These are phyloP conservation scores for Scaeva pyrastri DNA, from an alignment of 2,888 invertebrate genomes.

Conservation along the genomic window DNA sequence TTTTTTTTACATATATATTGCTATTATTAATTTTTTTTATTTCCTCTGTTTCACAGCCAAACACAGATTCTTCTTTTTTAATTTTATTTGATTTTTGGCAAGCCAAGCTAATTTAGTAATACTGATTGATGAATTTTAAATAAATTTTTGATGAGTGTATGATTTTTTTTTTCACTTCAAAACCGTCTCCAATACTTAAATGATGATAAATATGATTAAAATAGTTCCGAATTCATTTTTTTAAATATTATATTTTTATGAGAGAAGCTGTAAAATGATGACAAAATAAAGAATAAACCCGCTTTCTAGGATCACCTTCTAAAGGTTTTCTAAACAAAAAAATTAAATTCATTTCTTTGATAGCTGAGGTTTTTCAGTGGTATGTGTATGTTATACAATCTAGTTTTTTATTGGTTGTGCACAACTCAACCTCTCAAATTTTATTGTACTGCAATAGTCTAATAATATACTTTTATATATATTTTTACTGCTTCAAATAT, in stretches of 20 bases:
- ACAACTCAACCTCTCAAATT: too few relatives aligned
- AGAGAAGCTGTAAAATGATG: background rate
- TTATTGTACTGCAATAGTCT: too few relatives aligned
- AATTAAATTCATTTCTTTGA: background rate
- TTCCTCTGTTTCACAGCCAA: constrained; percentile 84
- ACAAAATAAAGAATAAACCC: background rate
- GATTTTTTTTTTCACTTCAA: background rate
- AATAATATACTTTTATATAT: too few relatives aligned
- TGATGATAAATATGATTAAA: background rate
- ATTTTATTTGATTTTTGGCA: constrained; percentile 41
- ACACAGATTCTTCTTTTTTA: constrained; percentile 81
- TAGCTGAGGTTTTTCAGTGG: too few relatives aligned
- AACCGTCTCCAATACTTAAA: background rate
- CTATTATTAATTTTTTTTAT: constrained; percentile 42
- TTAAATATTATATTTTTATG: background rate
- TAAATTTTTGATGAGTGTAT: background rate
- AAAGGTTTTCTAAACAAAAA: background rate
- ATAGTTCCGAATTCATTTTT: background rate
- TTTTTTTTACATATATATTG: constrained; percentile 58
- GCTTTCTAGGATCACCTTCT: background rate
- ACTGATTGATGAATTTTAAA: constrained; percentile 33
- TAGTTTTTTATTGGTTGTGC: too few relatives aligned
- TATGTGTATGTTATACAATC: too few relatives aligned
- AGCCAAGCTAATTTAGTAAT: constrained; percentile 37
- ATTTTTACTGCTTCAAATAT: too few relatives aligned